Conservation (phyloP, 1,140 invertebrate genomes). For the Camponotus floridanus region DNA sequence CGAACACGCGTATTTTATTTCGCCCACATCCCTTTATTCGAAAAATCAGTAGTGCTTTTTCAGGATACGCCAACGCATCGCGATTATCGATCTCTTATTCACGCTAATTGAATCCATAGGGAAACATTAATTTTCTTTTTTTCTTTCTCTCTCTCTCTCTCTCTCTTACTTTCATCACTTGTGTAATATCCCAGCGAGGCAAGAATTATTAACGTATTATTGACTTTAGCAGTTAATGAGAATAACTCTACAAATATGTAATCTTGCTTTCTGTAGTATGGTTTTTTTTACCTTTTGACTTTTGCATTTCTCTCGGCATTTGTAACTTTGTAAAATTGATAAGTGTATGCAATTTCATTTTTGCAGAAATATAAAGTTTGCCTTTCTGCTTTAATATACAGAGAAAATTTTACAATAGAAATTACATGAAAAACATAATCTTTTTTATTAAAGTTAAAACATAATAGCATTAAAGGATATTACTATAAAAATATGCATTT, state of each 20-base stretch:
- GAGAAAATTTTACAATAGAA: neutral
- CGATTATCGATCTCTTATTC: neutral
- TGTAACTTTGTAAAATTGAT: neutral
- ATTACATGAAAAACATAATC: neutral
- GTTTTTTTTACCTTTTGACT: neutral
- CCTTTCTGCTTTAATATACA: neutral
- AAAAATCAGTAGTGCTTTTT: neutral
- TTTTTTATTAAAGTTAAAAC: no score
- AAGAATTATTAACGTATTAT: constrained; percentile 4
- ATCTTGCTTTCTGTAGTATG: neutral
- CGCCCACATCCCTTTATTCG: neutral
- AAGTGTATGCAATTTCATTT: neutral
- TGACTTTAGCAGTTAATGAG: neutral
- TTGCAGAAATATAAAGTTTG: neutral
- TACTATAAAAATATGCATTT: no score
- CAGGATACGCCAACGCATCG: neutral
- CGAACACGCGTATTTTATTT: neutral
- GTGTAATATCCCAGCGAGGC: neutral
- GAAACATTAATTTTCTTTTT: neutral
- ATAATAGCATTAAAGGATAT: no score
- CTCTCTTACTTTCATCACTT: no score
- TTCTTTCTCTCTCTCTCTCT: no score
- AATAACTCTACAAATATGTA: neutral
- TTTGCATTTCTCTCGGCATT: neutral
- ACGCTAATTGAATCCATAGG: constrained; percentile 14